Evolutionary conservation across 2,888 invertebrate species (phyloP).

Genomic region (Standfussiana lucernea): DNA sequence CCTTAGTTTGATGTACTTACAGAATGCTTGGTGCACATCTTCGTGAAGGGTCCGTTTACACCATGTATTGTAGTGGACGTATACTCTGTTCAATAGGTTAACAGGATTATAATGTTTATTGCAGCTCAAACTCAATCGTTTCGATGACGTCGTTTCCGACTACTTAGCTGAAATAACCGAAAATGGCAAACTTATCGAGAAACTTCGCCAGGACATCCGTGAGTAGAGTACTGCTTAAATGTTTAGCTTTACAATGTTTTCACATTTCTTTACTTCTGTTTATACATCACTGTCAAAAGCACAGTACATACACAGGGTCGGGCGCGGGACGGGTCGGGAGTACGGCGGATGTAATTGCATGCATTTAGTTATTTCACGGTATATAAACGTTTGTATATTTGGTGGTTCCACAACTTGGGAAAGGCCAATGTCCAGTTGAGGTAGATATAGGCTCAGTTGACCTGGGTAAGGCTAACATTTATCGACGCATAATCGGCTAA

Average conservation of each 20-base stretch:
- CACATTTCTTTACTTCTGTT: background rate
- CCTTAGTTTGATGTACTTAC: too few relatives aligned
- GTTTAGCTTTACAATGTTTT: background rate
- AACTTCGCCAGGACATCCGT: slow-evolving; percentile 81
- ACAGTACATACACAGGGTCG: too few relatives aligned
- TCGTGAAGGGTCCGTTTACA: background rate
- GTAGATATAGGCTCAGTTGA: background rate
- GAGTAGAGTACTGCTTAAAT: slow-evolving; percentile 46
- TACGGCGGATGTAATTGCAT: too few relatives aligned
- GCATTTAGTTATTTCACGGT: too few relatives aligned
- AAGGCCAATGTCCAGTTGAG: background rate
- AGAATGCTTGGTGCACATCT: background rate
- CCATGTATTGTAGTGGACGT: background rate
- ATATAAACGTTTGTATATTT: too few relatives aligned
- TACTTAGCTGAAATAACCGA: slow-evolving; percentile 80
- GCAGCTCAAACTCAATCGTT: slow-evolving; percentile 78
- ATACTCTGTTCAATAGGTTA: background rate
- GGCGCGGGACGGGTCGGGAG: too few relatives aligned
- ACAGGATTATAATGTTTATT: slow-evolving; percentile 36
- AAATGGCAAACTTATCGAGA: slow-evolving; percentile 78
- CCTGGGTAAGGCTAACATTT: background rate
- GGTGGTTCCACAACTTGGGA: background rate
- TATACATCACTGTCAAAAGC: too few relatives aligned
- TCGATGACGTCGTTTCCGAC: slow-evolving; percentile 79
- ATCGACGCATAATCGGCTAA: background rate